A percentile compares a stretch with the other conserved stretches of the same genome.
These are phyloP conservation scores for Lamproptera curius DNA, from an alignment of 2,888 invertebrate species.

Conservation along the genomic window DNA sequence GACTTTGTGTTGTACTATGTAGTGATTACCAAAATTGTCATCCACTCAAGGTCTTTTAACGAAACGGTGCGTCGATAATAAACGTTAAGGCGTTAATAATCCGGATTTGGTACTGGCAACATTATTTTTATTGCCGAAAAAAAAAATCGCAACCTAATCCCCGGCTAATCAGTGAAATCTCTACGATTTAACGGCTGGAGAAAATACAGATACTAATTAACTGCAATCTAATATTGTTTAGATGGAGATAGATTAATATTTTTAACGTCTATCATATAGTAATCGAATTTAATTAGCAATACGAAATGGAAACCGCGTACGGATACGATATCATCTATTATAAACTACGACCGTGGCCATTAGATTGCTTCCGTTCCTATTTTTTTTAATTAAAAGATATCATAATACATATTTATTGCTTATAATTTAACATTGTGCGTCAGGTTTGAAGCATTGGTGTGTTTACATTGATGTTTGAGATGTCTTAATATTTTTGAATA, in stretches of 20 bases:
- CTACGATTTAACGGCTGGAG: background rate
- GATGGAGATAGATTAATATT: constrained; percentile 15
- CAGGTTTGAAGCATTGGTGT: background rate
- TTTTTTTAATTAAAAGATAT: constrained; percentile 14
- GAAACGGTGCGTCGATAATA: too few relatives aligned
- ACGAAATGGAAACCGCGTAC: constrained; percentile 15
- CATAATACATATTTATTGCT: constrained; percentile 10
- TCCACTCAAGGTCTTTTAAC: too few relatives aligned
- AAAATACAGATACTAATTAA: constrained; percentile 3
- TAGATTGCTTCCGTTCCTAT: constrained; percentile 18
- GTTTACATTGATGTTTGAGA: constrained; percentile 6
- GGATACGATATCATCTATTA: constrained; percentile 18
- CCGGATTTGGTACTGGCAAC: too few relatives aligned
- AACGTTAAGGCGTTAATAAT: too few relatives aligned
- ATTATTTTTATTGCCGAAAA: too few relatives aligned
- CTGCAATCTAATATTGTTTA: constrained; percentile 12
- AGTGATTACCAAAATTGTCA: too few relatives aligned
- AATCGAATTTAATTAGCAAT: constrained; percentile 21
- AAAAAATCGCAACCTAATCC: too few relatives aligned
- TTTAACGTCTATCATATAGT: constrained; percentile 17
- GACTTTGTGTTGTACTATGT: constrained; percentile 1
- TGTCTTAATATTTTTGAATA: too few relatives aligned
- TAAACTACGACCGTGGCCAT: constrained; percentile 13
- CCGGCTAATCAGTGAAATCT: too few relatives aligned
- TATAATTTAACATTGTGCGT: constrained; percentile 4